Conservation (phyloP, 2,888 invertebrate species). For the Blastobasis adustella region DNA sequence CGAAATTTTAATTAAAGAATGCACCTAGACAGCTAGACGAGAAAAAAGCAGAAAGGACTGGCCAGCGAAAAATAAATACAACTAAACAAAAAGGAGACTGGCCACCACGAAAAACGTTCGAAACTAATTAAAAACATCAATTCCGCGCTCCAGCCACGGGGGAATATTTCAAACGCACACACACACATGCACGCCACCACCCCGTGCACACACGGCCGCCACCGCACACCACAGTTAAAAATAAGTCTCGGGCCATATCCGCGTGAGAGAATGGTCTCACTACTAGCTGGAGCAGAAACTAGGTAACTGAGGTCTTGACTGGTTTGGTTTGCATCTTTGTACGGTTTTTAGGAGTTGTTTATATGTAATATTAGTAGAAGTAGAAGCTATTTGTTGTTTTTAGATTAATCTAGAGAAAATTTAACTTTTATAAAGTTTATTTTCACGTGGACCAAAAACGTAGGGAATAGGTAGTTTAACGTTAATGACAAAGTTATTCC, state of each 20-base stretch:
- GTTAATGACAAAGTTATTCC: too few relatives aligned
- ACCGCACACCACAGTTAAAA: slow-evolving; percentile 65
- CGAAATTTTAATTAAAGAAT: not conserved
- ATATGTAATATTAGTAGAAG: not conserved
- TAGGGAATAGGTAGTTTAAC: too few relatives aligned
- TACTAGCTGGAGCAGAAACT: slow-evolving; percentile 22
- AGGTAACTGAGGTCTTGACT: slow-evolving; percentile 26
- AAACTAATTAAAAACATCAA: slow-evolving; percentile 75
- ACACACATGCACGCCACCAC: slow-evolving; percentile 39
- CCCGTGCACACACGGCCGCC: slow-evolving; percentile 36
- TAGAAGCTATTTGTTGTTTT: not conserved
- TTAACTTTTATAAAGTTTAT: not conserved
- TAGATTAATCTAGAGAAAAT: slow-evolving; percentile 7
- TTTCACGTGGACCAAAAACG: too few relatives aligned
- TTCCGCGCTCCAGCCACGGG: slow-evolving; percentile 58
- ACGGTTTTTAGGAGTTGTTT: too few relatives aligned
- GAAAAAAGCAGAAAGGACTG: not conserved
- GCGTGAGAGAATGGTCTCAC: slow-evolving; percentile 58
- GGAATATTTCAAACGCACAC: slow-evolving; percentile 68
- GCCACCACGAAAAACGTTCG: slow-evolving; percentile 65
- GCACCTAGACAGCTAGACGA: not conserved
- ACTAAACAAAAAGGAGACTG: slow-evolving; percentile 46
- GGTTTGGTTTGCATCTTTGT: too few relatives aligned
- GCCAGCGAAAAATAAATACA: slow-evolving; percentile 7
- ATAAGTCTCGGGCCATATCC: slow-evolving; percentile 66